Conservation (phyloP, 2,888 invertebrate species). For the Ophraella communa region DNA sequence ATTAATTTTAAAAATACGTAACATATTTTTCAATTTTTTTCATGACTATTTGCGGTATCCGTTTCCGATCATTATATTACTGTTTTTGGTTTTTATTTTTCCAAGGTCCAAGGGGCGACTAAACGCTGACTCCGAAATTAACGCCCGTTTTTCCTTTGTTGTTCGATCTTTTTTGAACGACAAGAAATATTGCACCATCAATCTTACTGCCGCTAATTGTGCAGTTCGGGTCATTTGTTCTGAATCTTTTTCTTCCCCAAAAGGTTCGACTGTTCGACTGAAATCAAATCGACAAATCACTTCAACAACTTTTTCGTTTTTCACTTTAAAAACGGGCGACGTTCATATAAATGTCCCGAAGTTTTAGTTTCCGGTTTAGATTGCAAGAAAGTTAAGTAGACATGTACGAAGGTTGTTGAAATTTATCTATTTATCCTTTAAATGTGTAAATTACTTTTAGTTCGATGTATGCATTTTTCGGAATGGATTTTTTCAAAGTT, state of each 20-base stretch:
- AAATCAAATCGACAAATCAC: conserved; percentile 43
- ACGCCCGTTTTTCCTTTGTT: conserved; percentile 46
- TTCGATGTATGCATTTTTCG: too few species aligned
- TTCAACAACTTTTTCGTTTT: conserved; percentile 31
- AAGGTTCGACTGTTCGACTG: conserved; percentile 39
- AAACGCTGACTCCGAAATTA: conserved; percentile 46
- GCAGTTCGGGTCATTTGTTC: conserved; percentile 48
- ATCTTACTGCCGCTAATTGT: conserved; percentile 57
- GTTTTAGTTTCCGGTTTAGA: not conserved
- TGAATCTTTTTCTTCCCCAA: conserved; percentile 41
- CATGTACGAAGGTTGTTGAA: too few species aligned
- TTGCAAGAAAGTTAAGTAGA: too few species aligned
- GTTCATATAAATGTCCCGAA: conserved; percentile 30
- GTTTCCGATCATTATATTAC: conserved; percentile 31
- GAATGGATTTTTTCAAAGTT: too few species aligned
- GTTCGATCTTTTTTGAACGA: conserved; percentile 46
- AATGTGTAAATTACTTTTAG: too few species aligned
- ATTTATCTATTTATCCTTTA: too few species aligned
- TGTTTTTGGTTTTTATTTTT: conserved; percentile 33
- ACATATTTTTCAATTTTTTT: too few species aligned
- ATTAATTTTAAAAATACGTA: too few species aligned
- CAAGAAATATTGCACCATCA: conserved; percentile 52
- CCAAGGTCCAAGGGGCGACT: conserved; percentile 37
- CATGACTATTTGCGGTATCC: conserved; percentile 29
- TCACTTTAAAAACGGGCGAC: conserved; percentile 22